phyloP scores from a whole-genome alignment of 2,113 vertebrate genomes.

The Sapayoa aenigma region DNA sequence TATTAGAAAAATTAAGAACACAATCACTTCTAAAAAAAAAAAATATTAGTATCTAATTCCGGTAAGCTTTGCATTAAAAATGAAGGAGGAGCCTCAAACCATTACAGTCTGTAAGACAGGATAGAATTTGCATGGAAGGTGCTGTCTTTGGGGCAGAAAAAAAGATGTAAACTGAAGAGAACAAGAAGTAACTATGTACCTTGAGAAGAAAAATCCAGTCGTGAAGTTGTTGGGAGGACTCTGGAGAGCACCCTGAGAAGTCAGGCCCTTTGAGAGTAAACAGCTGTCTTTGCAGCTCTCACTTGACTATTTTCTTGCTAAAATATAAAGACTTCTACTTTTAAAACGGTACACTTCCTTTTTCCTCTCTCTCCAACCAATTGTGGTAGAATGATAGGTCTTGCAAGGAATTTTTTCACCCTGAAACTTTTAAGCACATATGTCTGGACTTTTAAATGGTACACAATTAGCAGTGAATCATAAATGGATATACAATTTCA shows the following conservation, averaged over 20 bases:
- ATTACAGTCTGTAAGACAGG: background rate
- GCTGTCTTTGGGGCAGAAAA: background rate
- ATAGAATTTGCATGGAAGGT: background rate
- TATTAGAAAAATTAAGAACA: background rate
- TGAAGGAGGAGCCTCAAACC: background rate
- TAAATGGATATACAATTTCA: slow-evolving; percentile 1
- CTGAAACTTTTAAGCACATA: background rate
- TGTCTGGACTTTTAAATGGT: background rate
- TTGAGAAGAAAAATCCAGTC: background rate
- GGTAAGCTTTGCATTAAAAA: background rate
- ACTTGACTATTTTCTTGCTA: background rate
- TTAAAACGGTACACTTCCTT: background rate
- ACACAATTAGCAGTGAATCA: slow-evolving; percentile 2
- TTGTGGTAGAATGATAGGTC: background rate
- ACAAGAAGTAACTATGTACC: background rate
- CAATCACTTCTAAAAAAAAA: background rate
- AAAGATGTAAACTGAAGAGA: background rate
- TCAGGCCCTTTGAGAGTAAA: background rate
- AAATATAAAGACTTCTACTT: background rate
- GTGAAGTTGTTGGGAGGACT: background rate
- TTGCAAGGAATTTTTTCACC: background rate
- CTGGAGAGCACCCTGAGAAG: background rate
- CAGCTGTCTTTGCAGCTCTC: background rate
- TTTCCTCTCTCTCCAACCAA: background rate
- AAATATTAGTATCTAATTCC: background rate